Conservation (phyloP, 2,113 vertebrate genomes). For the Scopus umbretta region DNA sequence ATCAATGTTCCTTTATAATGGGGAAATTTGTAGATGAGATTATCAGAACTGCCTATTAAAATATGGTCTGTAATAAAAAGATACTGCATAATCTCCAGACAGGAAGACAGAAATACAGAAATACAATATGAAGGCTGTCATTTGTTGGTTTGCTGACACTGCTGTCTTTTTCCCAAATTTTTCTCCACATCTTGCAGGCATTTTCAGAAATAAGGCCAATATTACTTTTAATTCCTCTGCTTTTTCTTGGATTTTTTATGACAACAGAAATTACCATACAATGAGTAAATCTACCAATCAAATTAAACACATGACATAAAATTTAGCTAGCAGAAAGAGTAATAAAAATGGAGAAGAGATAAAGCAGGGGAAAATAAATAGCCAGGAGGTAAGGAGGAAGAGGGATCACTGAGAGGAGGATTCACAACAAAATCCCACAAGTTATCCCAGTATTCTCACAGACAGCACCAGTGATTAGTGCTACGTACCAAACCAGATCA, state of each 20-base stretch:
- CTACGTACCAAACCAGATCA: neutral
- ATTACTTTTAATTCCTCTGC: neutral
- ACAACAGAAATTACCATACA: neutral
- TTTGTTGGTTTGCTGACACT: neutral
- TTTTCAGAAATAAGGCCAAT: neutral
- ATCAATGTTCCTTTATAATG: conserved; percentile 4
- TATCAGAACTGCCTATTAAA: conserved; percentile 32
- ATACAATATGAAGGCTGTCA: neutral
- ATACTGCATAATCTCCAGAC: neutral
- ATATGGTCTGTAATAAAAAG: neutral
- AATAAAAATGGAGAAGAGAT: neutral
- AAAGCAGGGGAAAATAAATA: neutral
- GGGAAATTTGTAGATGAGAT: neutral
- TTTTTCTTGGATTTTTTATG: neutral
- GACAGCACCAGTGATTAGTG: accelerated
- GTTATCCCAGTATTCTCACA: neutral
- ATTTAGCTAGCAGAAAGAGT: neutral
- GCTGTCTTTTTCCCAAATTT: neutral
- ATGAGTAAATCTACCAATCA: neutral
- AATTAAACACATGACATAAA: neutral
- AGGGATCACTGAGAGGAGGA: neutral
- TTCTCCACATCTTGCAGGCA: neutral
- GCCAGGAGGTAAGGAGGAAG: neutral
- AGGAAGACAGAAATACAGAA: conserved; percentile 5
- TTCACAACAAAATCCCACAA: neutral